Conservation (phyloP, 2,113 vertebrate species). For the Gallinago paraguaiae region DNA sequence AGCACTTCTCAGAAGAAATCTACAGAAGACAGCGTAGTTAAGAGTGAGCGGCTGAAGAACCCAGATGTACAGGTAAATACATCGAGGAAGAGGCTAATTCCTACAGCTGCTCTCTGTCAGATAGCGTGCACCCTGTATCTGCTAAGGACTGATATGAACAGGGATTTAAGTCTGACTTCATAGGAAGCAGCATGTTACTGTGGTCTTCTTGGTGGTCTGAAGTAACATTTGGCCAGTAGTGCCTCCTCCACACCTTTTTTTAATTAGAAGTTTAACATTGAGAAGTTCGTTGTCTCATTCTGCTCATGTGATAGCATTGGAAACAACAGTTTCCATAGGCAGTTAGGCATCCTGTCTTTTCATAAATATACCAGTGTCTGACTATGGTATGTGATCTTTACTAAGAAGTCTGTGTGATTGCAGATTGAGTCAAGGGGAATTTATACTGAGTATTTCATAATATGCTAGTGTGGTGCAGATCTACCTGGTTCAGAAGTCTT, state of each 20-base stretch:
- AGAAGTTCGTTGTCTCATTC: neutral
- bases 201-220: neutral
- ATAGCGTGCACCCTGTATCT: neutral
- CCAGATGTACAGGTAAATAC: constrained; percentile 77
- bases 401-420: neutral
- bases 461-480: neutral
- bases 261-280: neutral
- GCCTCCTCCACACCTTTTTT: neutral
- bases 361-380: neutral
- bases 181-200: neutral
- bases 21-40: constrained; percentile 55
- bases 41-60: constrained; percentile 70
- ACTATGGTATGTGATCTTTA: neutral
- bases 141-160: neutral
- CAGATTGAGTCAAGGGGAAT: neutral
- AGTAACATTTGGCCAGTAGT: neutral
- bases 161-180: neutral
- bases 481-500: neutral
- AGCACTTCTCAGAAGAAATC: constrained; percentile 74
- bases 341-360: neutral
- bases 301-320: neutral
- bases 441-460: neutral
- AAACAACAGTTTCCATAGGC: neutral
- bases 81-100: neutral
- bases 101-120: neutral